Evolutionary conservation across 1,140 invertebrate genomes (phyloP), one percentile per base, ranked within the genome.

Genomic region (Nylanderia fulva): DNA sequence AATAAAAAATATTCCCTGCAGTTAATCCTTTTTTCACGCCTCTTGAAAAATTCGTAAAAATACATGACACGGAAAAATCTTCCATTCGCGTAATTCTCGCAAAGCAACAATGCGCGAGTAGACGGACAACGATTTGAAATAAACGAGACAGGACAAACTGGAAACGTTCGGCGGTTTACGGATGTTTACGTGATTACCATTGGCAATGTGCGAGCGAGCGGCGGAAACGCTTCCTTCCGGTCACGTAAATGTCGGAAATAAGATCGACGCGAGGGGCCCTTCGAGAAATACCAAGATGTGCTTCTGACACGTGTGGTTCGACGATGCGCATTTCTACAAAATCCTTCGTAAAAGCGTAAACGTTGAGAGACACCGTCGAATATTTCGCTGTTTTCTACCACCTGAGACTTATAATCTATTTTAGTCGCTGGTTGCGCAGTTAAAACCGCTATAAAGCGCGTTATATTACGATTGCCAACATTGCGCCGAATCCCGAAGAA

Each of bases 191-290:
- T 60, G 77, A 72, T 82, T 71, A 72, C n/a, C 33, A 29, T 15
- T 45, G 61, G 61, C 42, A 21, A 29, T 75, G 24, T 48, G 15
- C 15, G 45, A 24, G 42, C 27, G 29, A 68, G 24, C 33, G 18
- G 21, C 33, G 27, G 58, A 69, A 68, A 56, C 77, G 64, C 39
- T 72, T 72, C 13, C 52, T 60, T 72, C 66, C 77, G 77, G 66
- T 82, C 77, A 72, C 77, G 66, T 82, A 82, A 72, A 82, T n/a
- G 15, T 80, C 52, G 33, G 64, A 71, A 71, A 45, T 58, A 42
- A 82, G 36, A 82, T 45, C 36, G 75, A 21, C 48, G 48, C 76
- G 63, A 69, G 42, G 48, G 36, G 24, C 24, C 36, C 36, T 42
- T 52, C 36, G 36, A 72, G 24, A 72, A 42, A 82, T 11, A 18